Base-by-base conservation (phyloP, 1,140 invertebrate genomes). In the Sycobia sp. region DNA sequence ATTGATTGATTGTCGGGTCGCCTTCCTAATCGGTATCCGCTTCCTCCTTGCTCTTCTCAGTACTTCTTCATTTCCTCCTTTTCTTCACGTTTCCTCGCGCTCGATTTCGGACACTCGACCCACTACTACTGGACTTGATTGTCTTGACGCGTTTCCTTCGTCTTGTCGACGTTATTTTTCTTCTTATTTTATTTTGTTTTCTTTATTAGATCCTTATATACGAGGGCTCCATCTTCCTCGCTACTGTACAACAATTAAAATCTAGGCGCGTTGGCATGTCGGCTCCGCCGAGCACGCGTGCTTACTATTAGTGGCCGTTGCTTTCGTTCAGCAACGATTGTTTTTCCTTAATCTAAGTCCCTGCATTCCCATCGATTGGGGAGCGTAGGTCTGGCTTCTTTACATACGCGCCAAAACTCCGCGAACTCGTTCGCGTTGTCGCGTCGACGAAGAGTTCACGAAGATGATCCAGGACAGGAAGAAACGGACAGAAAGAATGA, bases 121-220 rank as follows among this genome's bases (percentile, higher is more conserved):
- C 70, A 65, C 73, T 49, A 69, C 66, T 68, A 73, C 74, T 74
- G 61, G 68, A 69, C 69, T 76, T 76, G 76, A 80, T 77, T 77
- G 74, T 79, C 77, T 77, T 74, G 68, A 77, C 76, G 76, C 76
- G 69, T 73, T 78, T 79, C 76, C 76, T 67, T 70, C 43, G 44
- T 5, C 57, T n/a, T 50, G 32, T 9, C 34, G 44, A 49, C 56
- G 43, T 39, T 38, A n/a, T n/a, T n/a, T n/a, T n/a, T n/a, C n/a
- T n/a, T n/a, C n/a, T n/a, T n/a, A n/a, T n/a, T n/a, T n/a, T n/a
- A n/a, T n/a, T n/a, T n/a, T n/a, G n/a, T n/a, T n/a, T n/a, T n/a
- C 27, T 34, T 23, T 51, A 32, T 36, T 53, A 46, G n/a, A 41
- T 51, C 2, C 25, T 16, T 43, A 34, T 53, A 57, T 38, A 46